Conservation (phyloP, 2,888 invertebrate species). For the Acrobasis consociella region DNA sequence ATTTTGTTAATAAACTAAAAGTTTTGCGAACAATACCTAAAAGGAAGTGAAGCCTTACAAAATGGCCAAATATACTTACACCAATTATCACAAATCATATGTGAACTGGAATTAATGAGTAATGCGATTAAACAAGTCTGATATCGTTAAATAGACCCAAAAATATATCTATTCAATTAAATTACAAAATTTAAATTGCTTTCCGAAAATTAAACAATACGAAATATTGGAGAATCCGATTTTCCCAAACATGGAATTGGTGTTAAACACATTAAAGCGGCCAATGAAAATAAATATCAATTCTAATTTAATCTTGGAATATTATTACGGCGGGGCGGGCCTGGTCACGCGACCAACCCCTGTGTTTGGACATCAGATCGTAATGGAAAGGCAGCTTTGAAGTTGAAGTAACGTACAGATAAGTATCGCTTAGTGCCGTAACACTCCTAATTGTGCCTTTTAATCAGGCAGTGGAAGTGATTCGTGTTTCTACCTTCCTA, state of each 20-base stretch:
- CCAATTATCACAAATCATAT: constrained; percentile 5
- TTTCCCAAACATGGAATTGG: constrained; percentile 10
- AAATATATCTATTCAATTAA: background rate
- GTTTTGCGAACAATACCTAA: too few species aligned
- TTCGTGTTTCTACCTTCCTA: constrained; percentile 6
- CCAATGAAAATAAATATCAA: constrained; percentile 33
- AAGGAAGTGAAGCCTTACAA: too few species aligned
- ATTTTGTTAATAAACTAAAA: too few species aligned
- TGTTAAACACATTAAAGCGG: constrained; percentile 12
- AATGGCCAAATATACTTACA: background rate
- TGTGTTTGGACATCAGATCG: constrained; percentile 35
- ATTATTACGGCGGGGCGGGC: constrained; percentile 28
- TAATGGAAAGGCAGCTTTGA: constrained; percentile 33
- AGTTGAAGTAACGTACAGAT: constrained; percentile 30
- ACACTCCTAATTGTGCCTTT: constrained; percentile 23
- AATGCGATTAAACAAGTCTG: constrained; percentile 33
- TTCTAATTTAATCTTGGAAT: constrained; percentile 33
- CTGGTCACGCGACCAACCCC: constrained; percentile 35
- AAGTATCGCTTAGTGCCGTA: constrained; percentile 31
- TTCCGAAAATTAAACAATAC: background rate
- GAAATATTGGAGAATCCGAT: constrained; percentile 2
- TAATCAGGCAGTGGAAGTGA: constrained; percentile 14
- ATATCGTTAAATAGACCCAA: constrained; percentile 17
- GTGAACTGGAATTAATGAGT: constrained; percentile 36
- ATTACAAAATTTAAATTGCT: background rate